Percentiles rank a stretch among this genome's conserved stretches.
Conservation (phyloP, 1,140 invertebrate species). For the Anastrepha obliqua region DNA sequence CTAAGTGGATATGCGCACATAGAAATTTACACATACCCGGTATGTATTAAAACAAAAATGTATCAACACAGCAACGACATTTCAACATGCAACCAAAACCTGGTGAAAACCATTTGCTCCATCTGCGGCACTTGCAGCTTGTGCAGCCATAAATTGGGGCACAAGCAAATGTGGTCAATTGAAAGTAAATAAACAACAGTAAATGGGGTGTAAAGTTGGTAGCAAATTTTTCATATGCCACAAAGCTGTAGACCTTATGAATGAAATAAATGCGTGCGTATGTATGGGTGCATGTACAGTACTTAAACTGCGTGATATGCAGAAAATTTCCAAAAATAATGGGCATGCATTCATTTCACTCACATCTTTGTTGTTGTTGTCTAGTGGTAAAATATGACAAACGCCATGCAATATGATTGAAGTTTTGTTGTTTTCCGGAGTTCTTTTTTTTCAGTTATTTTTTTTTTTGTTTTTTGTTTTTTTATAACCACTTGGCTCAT, state of each 20-base stretch:
- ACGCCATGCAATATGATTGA: neutral
- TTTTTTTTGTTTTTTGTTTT: slow-evolving; percentile 11
- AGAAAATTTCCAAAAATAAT: slow-evolving; percentile 8
- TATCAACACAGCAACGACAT: neutral
- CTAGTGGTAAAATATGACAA: neutral
- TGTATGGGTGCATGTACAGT: neutral
- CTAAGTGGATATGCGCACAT: neutral
- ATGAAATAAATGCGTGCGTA: neutral
- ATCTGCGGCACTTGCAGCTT: neutral
- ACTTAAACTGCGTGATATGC: neutral
- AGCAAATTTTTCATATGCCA: neutral
- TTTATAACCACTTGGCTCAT: slow-evolving; percentile 1
- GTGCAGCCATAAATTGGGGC: slow-evolving; percentile 45
- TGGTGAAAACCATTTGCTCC: slow-evolving; percentile 24
- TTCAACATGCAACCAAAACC: neutral
- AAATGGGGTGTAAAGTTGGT: slow-evolving; percentile 28
- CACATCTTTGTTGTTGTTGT: neutral
- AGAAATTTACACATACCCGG: neutral
- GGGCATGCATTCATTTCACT: neutral
- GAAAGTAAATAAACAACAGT: neutral
- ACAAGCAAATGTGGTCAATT: slow-evolving; percentile 25
- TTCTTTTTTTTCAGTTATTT: neutral
- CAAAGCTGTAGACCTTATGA: neutral
- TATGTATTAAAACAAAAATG: neutral
- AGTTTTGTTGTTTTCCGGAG: neutral